Evolutionary conservation across 2,113 vertebrate genomes (phyloP).

Genomic region (Okapia johnstoni): DNA sequence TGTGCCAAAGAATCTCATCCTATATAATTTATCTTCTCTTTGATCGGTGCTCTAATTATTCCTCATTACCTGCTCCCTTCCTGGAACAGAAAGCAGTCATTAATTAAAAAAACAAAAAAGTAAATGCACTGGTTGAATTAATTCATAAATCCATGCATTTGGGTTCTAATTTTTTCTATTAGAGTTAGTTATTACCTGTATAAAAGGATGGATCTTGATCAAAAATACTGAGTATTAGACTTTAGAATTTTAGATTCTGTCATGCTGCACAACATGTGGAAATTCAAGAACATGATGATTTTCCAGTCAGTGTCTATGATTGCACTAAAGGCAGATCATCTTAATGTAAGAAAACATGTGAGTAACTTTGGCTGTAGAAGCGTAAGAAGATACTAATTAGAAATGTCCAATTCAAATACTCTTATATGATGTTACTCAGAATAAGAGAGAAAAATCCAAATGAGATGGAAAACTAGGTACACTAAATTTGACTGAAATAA

Average conservation of each 20-base stretch:
- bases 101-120: neutral
- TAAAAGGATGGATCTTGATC: neutral
- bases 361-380: neutral
- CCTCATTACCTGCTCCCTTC: neutral
- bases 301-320: neutral
- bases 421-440: neutral
- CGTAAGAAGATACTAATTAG: neutral
- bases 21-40: neutral
- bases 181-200: neutral
- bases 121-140: neutral
- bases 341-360: neutral
- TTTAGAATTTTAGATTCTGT: neutral
- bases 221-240: neutral
- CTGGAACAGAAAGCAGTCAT: neutral
- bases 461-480: constrained; percentile 3
- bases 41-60: neutral
- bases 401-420: neutral
- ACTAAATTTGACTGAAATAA: constrained; percentile 23
- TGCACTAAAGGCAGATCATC: neutral
- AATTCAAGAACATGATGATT: neutral
- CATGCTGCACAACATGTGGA: neutral
- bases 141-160: neutral
- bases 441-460: constrained; percentile 3
- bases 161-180: neutral
- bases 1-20: neutral